Base-by-base conservation (phyloP, 92 coral and sea anemone genomes). In the Meandrina meandrites region DNA sequence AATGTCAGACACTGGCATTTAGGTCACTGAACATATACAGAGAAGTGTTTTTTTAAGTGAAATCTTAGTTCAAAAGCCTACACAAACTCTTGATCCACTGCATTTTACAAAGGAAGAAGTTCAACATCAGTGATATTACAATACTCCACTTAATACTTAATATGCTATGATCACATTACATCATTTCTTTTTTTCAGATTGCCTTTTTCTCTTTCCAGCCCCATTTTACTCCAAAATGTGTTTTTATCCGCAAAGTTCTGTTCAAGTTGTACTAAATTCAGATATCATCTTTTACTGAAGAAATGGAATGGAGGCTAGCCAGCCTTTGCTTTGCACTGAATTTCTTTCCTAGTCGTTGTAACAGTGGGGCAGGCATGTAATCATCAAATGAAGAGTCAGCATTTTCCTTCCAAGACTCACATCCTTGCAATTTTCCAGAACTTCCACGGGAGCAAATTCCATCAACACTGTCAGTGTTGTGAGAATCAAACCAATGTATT, bases 331-430 rank as follows among this genome's bases (percentile, higher is more conserved):
- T 47, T 18, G 79, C 87, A 60, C 56, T 81, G 30, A 92, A 70
- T 10, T 92, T 70, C 62, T 84, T 87, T 19, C 88, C 89, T 10
- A 92, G 88, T 51, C 95, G 77, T 84, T 68, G 79, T 69, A 85
- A 82, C 79, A 92, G 84, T n/a, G 95, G 89, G 51, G 86, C 84
- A 58, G 91, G 89, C 31, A 90, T 74, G 60, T 40, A 76, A 30
- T 87, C 89, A 40, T 81, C 94, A 42, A 74, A 70, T 13, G 93
- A 89, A 17, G 93, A 90, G 67, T 60, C 53, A 58, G 66, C 30
- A 30, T 54, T 82, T 40, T 79, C 89, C 24, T 86, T 85, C 67
- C 22, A 5, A 11, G 67, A 40, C 24, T 57, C 72, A 15, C 56
- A 18, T 40, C 40, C 53, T 66, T 81, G 77, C 4, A 67, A 45